phyloP scores from a whole-genome alignment of 1,140 invertebrate species.

The Acromyrmex echinatior region DNA sequence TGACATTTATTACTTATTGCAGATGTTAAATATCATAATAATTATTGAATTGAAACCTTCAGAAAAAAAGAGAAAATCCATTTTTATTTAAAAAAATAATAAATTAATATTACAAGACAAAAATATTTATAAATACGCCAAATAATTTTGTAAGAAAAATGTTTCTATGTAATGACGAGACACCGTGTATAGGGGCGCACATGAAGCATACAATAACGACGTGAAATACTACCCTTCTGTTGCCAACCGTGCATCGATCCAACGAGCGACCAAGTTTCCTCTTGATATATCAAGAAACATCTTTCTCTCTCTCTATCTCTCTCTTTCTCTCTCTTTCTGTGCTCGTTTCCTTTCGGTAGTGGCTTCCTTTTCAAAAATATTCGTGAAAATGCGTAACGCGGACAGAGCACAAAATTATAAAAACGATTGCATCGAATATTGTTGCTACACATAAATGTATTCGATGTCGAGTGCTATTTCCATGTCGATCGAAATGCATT shows the following conservation, averaged over 20 bases:
- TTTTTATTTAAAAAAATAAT: neutral
- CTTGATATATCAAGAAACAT: conserved; percentile 68
- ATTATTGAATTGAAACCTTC: neutral
- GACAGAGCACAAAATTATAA: conserved; percentile 7
- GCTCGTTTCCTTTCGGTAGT: conserved; percentile 48
- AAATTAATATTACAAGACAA: neutral
- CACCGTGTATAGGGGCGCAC: neutral
- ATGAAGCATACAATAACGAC: conserved; percentile 44
- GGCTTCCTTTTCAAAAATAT: conserved; percentile 40
- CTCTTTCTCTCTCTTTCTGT: neutral
- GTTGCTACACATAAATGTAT: neutral
- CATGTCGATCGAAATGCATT: conserved; percentile 21
- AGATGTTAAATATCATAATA: neutral
- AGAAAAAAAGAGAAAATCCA: neutral
- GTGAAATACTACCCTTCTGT: conserved; percentile 75
- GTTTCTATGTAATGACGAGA: conserved; percentile 1
- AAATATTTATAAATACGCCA: neutral
- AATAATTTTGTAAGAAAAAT: neutral
- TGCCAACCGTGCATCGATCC: conserved; percentile 82
- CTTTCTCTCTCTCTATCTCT: neutral
- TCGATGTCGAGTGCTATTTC: conserved; percentile 29
- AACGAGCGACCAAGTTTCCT: conserved; percentile 74
- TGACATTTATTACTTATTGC: neutral
- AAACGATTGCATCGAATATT: conserved; percentile 1
- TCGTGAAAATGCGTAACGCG: neutral